Evolutionary conservation across 2,888 invertebrate species (phyloP).

Genomic region (Orchesella flavescens): DNA sequence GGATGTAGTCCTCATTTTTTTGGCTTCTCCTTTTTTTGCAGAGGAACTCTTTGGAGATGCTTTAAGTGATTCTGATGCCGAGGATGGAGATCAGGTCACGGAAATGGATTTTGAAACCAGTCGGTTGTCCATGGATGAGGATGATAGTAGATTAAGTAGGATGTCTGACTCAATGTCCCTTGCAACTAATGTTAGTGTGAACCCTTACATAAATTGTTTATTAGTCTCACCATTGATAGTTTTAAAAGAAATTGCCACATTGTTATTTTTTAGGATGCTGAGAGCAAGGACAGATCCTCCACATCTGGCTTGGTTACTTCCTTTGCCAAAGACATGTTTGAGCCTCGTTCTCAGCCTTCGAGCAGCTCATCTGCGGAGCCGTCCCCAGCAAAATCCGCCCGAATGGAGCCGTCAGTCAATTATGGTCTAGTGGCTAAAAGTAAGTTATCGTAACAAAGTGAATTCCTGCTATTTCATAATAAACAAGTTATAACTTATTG

Average conservation of each 20-base stretch:
- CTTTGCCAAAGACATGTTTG: constrained; percentile 70
- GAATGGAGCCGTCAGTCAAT: constrained; percentile 25
- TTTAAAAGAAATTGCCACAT: neutral
- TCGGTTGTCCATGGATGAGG: constrained; percentile 67
- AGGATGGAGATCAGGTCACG: constrained; percentile 81
- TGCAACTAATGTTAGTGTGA: no score
- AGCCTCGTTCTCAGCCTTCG: constrained; percentile 5
- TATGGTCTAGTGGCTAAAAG: constrained; percentile 52
- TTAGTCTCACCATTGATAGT: no score
- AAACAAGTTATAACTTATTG: neutral
- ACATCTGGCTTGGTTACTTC: constrained; percentile 61
- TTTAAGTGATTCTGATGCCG: constrained; percentile 87
- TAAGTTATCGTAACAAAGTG: neutral
- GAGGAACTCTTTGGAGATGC: constrained; percentile 87
- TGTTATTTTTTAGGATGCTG: constrained; percentile 33
- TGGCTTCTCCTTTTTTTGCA: no score
- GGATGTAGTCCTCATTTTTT: no score
- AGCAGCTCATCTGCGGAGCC: constrained; percentile 46
- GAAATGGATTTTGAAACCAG: constrained; percentile 69
- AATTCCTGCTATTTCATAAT: neutral
- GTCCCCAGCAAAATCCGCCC: constrained; percentile 26
- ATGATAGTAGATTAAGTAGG: constrained; percentile 59
- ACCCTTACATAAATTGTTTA: no score
- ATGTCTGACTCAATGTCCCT: constrained; percentile 69
- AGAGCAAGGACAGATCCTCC: constrained; percentile 38